Conservation (phyloP, 1,140 invertebrate species). For the Magallana gigas region DNA sequence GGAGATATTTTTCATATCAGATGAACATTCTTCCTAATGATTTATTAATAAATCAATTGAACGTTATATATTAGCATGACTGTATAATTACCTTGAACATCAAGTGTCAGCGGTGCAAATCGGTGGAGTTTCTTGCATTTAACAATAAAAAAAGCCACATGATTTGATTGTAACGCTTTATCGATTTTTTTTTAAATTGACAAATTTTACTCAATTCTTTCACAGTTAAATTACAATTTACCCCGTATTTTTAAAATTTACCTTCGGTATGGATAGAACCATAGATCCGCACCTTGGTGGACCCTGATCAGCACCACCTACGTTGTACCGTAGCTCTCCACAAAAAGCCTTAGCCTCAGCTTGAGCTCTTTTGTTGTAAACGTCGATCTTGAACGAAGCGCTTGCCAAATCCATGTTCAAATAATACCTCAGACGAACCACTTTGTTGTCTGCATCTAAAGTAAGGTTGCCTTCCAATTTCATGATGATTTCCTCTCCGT, state of each 20-base stretch:
- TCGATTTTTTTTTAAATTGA: no score
- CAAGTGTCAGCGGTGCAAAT: constrained; percentile 26
- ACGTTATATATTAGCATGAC: no score
- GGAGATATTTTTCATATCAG: no score
- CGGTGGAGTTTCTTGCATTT: not conserved
- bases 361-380: constrained; percentile 16
- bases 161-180: not conserved
- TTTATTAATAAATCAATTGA: no score
- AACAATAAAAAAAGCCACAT: not conserved
- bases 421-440: not conserved
- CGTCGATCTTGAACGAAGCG: not conserved
- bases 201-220: no score
- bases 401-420: constrained; percentile 26
- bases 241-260: not conserved
- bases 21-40: no score
- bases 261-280: not conserved
- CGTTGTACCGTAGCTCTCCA: constrained; percentile 22
- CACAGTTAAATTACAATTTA: no score
- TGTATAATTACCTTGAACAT: not conserved
- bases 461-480: not conserved
- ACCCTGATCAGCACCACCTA: not conserved
- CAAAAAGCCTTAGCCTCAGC: not conserved
- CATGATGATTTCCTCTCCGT: constrained; percentile 27
- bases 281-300: constrained; percentile 1
- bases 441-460: not conserved